phyloP scores from a whole-genome alignment of 2,888 invertebrate genomes.

The Netelia fuscicornis region DNA sequence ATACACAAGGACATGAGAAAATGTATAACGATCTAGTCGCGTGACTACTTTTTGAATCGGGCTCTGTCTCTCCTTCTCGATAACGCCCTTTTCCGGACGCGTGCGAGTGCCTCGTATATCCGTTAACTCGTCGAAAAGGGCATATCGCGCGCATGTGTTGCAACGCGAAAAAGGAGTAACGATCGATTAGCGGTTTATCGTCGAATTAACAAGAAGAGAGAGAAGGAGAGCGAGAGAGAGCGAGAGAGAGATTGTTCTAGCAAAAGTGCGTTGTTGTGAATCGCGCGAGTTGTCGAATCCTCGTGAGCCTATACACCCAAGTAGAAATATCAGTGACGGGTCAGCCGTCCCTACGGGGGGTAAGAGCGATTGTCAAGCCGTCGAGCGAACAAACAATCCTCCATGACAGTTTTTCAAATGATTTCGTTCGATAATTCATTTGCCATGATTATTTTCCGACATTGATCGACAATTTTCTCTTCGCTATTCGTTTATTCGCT shows the following conservation, averaged over 20 bases:
- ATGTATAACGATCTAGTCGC: conserved; percentile 53
- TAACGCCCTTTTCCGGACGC: conserved; percentile 43
- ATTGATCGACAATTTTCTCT: too few species aligned
- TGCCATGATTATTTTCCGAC: too few species aligned
- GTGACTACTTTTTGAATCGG: conserved; percentile 55
- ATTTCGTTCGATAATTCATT: too few species aligned
- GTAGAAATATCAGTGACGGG: conserved; percentile 60
- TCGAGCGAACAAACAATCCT: too few species aligned
- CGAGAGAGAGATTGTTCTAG: conserved; percentile 10
- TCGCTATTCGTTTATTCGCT: too few species aligned
- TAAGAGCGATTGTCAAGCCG: too few species aligned
- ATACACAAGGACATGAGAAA: conserved; percentile 22
- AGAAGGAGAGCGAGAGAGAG: background rate
- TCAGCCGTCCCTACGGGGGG: conserved; percentile 40
- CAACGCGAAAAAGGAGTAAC: conserved; percentile 44
- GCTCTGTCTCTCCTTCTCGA: conserved; percentile 10
- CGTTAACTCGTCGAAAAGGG: background rate
- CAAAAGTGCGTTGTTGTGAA: conserved; percentile 35
- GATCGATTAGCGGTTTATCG: conserved; percentile 61
- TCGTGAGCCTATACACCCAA: conserved; percentile 12
- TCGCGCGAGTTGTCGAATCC: conserved; percentile 10
- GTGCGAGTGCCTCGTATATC: conserved; percentile 10
- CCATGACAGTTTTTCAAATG: background rate
- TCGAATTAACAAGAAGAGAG: background rate
- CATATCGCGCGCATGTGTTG: conserved; percentile 25